Conservation (phyloP, 2,888 invertebrate species). For the Tiliacea citrago region DNA sequence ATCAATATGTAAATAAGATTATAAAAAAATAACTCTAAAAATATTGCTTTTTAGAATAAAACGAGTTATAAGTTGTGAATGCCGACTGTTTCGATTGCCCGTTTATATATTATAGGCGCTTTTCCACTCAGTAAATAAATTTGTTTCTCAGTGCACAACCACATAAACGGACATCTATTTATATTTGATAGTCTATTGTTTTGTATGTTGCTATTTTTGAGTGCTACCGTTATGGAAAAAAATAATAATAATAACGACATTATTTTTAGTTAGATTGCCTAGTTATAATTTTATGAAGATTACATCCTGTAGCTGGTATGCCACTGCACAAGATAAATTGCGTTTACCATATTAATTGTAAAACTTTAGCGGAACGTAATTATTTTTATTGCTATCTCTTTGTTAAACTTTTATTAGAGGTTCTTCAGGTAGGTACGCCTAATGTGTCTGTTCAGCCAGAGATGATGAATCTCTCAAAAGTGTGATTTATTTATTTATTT, state of each 20-base stretch:
- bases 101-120: constrained; percentile 51
- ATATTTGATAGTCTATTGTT: constrained; percentile 57
- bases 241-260: constrained; percentile 12
- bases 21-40: no score
- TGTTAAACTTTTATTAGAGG: not conserved
- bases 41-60: constrained; percentile 16
- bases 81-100: constrained; percentile 43
- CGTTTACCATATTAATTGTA: not conserved
- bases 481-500: not conserved
- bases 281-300: constrained; percentile 10
- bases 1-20: not conserved
- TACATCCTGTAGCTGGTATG: not conserved
- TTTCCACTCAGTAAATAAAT: constrained; percentile 11
- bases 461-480: not conserved
- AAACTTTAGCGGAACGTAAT: not conserved
- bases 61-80: constrained; percentile 11
- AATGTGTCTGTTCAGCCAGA: not conserved
- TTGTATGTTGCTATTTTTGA: constrained; percentile 3
- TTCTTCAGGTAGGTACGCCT: not conserved
- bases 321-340: not conserved
- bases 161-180: constrained; percentile 32
- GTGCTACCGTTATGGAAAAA: constrained; percentile 6
- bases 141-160: constrained; percentile 17
- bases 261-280: constrained; percentile 17
- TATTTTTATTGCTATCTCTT: not conserved